A percentile compares a stretch with the other conserved stretches of the same genome.
Evolutionary conservation across 2,888 invertebrate genomes (phyloP).

Genomic region (Pycnomerus fuliginosus): DNA sequence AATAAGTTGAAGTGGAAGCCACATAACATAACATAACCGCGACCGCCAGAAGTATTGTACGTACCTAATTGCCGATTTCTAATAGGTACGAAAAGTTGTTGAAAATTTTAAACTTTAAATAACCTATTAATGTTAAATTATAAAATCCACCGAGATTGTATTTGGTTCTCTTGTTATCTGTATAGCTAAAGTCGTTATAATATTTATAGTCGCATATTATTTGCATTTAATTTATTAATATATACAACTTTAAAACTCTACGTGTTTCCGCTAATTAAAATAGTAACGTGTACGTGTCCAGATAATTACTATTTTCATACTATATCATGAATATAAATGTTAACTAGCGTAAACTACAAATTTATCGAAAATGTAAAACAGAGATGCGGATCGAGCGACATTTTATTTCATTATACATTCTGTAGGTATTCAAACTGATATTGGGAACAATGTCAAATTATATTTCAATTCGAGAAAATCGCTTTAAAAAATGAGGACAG

Average conservation of each 20-base stretch:
- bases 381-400: no score
- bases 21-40: no score
- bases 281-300: slow-evolving; percentile 13
- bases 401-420: no score
- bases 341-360: no score
- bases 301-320: slow-evolving; percentile 22
- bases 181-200: no score
- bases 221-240: neutral
- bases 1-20: no score
- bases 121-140: neutral
- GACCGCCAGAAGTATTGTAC: no score
- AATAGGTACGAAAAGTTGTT: no score
- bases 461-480: slow-evolving; percentile 9
- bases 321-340: slow-evolving; percentile 16
- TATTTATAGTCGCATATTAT: neutral
- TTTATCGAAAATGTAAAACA: no score
- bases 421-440: no score
- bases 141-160: neutral
- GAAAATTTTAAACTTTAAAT: neutral
- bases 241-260: slow-evolving; percentile 9
- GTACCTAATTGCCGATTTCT: no score
- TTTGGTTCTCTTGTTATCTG: neutral
- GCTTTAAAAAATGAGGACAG: no score
- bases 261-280: slow-evolving; percentile 8
- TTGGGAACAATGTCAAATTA: slow-evolving; percentile 16